Base-by-base conservation (phyloP, 2,888 invertebrate species). In the Lordiphosa fenestrarum region DNA sequence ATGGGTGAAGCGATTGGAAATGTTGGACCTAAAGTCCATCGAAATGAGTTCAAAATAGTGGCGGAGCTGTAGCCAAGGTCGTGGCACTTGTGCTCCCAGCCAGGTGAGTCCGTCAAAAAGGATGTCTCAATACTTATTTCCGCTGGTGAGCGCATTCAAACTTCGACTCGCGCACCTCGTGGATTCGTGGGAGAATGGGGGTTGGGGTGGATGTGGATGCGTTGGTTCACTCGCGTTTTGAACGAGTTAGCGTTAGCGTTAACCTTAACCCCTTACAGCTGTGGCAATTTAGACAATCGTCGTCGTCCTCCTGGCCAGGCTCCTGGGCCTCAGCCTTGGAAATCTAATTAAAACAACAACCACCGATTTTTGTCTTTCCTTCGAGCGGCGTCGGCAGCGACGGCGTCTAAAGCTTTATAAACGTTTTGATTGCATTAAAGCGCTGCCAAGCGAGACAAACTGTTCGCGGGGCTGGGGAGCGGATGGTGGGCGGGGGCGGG, bases 321-420 rank as follows among this genome's bases (percentile, higher is more conserved):
- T 46, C 47, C 49, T 59, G 64, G 9, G 38, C 62, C 66, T 69
- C 55, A 68, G 84, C 66, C 72, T 68, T 72, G 67, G 42, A 80
- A 84, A 84, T 74, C 75, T 82, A 86, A 86, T 84, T 85, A 84
- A 86, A 85, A 81, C 84, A 81, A 84, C 85, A 81, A 84, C 85
- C 82, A 85, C 86, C 82, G 75, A 73, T 72, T 73, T 68, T 61
- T 62, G 66, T 68, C 61, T 66, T 71, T 66, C 52, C 64, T 30
- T 47, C 13, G 30, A 15, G 35, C 30, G 44, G 48, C 41, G 15
- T 9, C 19, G 38, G 41, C 23, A 25, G 42, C 37, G 51, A 56
- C 61, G 52, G 57, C 73, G 70, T 73, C 72, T 60, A 82, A 72
- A 74, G 80, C 71, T 70, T 69, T 77, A 80, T 69, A 77, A 75